Base-by-base conservation (phyloP, 2,797 vertebrate species). In the Potorous gilbertii region DNA sequence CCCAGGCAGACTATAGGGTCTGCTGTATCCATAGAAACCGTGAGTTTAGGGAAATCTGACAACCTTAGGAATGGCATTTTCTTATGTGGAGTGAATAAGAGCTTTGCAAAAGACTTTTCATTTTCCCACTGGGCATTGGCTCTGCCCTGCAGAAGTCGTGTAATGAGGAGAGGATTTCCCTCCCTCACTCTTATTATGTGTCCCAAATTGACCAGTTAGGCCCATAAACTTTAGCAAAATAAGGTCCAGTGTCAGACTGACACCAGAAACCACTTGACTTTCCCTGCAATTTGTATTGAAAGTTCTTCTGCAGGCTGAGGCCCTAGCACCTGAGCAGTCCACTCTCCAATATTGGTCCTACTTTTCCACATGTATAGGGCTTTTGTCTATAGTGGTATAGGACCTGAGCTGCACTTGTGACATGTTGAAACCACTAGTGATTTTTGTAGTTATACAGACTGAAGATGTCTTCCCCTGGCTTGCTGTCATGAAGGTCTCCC, bases 321-420 rank as follows among this genome's bases (percentile, higher is more conserved):
- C 62, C 31, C 66, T 5, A 4, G 89, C 40, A n/a, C 56, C 87
- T 57, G 16, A 92, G 10, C 55, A 34, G 0, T 27, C 21, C 21
- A 9, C 81, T n/a, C 50, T 29, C 55, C 40, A 3, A 0, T 0
- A n/a, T 24, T 87, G 74, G 40, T 87, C 91, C 27, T 89, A 6
- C 31, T 21, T 59, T 46, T 93, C 57, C 55, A 34, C 50, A 12
- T 3, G 0, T 21, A 6, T 1, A 8, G 93, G 54, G 13, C 21
- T 56, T 6, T 29, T 40, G 16, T 59, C 74, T 1, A 0, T 52
- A 31, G 91, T 8, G 16, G n/a, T 34, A 8, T 52, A 16, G 4
- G 1, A 4, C 14, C 34, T 55, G 52, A n/a, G 11, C 66, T 34
- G 0, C 54, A 5, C 46, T 4, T 10, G 40, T n/a, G 66, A 90